Conservation (phyloP, 2,797 vertebrate species). For the Meriones psammophilus region DNA sequence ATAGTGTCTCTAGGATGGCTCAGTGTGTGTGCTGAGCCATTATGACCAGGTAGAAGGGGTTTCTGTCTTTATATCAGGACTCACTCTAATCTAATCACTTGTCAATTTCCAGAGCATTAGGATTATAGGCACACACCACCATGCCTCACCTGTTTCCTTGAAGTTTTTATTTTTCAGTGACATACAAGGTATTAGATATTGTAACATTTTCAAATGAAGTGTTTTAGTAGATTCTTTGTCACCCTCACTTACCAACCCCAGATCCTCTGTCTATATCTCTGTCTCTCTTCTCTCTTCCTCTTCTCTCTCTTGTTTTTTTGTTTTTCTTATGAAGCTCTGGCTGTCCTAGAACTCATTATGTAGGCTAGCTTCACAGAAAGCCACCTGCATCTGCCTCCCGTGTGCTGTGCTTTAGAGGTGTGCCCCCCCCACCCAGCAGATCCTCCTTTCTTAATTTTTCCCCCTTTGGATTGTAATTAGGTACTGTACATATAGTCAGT, state of each 20-base stretch:
- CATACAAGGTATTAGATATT: background rate
- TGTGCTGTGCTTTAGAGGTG: background rate
- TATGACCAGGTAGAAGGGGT: background rate
- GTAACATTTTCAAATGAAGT: background rate
- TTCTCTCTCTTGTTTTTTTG: background rate
- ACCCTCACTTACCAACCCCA: background rate
- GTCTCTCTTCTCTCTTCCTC: background rate
- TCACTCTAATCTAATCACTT: background rate
- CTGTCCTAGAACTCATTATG: background rate
- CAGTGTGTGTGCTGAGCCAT: background rate
- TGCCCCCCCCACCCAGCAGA: too few relatives aligned
- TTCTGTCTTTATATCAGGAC: background rate
- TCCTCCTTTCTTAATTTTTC: background rate
- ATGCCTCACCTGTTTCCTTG: background rate
- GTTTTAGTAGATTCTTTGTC: background rate
- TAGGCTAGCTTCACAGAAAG: background rate
- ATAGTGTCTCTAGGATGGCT: conserved; percentile 39
- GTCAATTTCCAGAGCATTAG: background rate
- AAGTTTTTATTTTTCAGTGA: background rate
- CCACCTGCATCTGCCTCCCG: background rate
- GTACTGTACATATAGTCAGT: background rate
- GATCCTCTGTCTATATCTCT: background rate
- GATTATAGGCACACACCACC: too few relatives aligned
- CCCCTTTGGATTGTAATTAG: conserved; percentile 30
- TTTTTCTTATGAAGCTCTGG: background rate